A percentile compares a stretch with the other conserved stretches of the same genome.
These are phyloP conservation scores for Cladorhizidae sp. DNA, from an alignment of 37 sponge, comb jelly and placozoan species.

Conservation along the genomic window DNA sequence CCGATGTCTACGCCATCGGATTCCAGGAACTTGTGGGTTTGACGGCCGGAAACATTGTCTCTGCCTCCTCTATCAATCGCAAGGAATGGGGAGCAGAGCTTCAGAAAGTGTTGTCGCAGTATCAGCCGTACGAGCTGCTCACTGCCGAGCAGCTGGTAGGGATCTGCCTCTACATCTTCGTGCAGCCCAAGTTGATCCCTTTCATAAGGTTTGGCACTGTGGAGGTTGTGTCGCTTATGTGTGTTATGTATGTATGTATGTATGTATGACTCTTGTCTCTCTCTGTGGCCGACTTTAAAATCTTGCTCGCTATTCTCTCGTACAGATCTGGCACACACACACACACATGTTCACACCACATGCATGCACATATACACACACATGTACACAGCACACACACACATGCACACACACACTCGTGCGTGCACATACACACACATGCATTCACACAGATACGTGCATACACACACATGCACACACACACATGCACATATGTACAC, in stretches of 20 bases:
- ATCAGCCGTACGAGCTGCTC: constrained; percentile 79
- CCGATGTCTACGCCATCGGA: constrained; percentile 89
- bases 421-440: no score
- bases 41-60: constrained; percentile 90
- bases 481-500: no score
- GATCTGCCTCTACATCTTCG: constrained; percentile 94
- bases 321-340: no score
- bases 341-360: no score
- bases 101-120: constrained; percentile 77
- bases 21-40: constrained; percentile 97
- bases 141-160: constrained; percentile 98
- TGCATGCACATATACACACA: no score
- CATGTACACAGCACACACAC: no score
- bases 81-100: constrained; percentile 91
- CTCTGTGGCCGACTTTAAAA: neutral
- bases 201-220: constrained; percentile 75
- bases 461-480: no score
- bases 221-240: no score
- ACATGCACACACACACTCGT: no score
- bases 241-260: neutral
- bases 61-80: constrained; percentile 88
- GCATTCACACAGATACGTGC: no score
- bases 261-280: neutral
- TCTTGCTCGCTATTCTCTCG: no score
- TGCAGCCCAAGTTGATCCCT: constrained; percentile 80